Evolutionary conservation across 2,888 invertebrate genomes (phyloP).

Genomic region (Euplexia lucipara): DNA sequence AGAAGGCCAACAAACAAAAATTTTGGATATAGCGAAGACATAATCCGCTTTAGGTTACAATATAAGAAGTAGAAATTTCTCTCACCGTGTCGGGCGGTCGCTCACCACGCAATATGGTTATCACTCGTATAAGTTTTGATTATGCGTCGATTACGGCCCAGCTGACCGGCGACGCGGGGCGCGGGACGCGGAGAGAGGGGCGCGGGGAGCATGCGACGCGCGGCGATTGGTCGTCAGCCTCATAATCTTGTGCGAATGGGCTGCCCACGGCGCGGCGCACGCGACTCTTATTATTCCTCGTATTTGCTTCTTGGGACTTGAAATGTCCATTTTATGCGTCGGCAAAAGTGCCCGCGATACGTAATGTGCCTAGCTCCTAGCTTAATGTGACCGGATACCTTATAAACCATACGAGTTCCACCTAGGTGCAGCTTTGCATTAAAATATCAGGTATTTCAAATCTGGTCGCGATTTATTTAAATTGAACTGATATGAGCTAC

Average conservation of each 20-base stretch:
- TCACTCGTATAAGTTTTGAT: constrained; percentile 76
- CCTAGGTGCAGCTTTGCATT: constrained; percentile 33
- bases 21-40: neutral
- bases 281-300: constrained; percentile 69
- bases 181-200: constrained; percentile 49
- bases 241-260: constrained; percentile 76
- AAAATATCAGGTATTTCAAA: constrained; percentile 38
- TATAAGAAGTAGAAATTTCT: constrained; percentile 51
- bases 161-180: constrained; percentile 69
- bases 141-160: constrained; percentile 74
- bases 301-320: constrained; percentile 62
- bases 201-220: constrained; percentile 40
- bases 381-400: constrained; percentile 48
- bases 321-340: constrained; percentile 58
- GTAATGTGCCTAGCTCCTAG: constrained; percentile 37
- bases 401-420: constrained; percentile 41
- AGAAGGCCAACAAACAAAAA: neutral
- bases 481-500: constrained; percentile 21
- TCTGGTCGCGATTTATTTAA: constrained; percentile 45
- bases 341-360: constrained; percentile 39
- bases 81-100: constrained; percentile 62
- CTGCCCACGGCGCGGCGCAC: constrained; percentile 77
- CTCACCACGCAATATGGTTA: constrained; percentile 70
- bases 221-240: constrained; percentile 71
- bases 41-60: constrained; percentile 14